Base-by-base conservation (phyloP, 1,140 invertebrate species). In the Drosophila saltans region DNA sequence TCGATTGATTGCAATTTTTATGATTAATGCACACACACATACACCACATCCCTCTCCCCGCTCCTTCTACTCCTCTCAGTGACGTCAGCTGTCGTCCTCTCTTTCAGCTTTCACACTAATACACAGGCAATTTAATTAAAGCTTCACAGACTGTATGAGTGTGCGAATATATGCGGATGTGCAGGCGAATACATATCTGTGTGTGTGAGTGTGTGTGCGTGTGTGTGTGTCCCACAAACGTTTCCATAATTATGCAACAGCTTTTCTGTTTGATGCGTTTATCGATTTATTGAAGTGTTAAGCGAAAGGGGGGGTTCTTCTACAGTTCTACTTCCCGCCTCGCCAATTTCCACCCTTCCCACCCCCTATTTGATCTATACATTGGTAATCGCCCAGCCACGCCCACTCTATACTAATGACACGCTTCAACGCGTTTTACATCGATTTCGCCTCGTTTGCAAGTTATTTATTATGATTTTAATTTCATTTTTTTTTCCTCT, bases 221-320 rank as follows among this genome's bases (percentile, higher is more conserved):
- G 24, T 30, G 7, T 21, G 36, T 9, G 30, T 56, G 48, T 36
- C 48, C 75, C 66, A 62, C 75, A 71, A 77, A 78, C 68, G 74
- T 58, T 79, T 63, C 72, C 69, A 86, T 85, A 85, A 85, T 85
- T 85, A 85, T 75, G 83, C 80, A 86, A 82, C 80, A 86, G 83
- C 73, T 85, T 85, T 81, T 85, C 81, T 78, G 70, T 84, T 86
- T 88, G 80, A 88, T 83, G 83, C 84, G 73, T 82, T 88, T 88
- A 88, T 88, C 83, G 84, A 88, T 88, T 88, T 83, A 88, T 88
- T 83, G 80, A 80, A 88, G 82, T 88, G 82, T 86, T 86, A 86
- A 86, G 85, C 80, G 78, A 77, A 73, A 81, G 58, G 81, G 75
- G 81, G 82, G 16, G 16, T 16, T 16, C 16, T 78, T 78, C 68